Percentiles rank a stretch among this genome's conserved stretches.
Evolutionary conservation across 30 jellyfish, hydroid and myxozoan genomes (phyloP).

Genomic region (Hydractinia symbiolongicarpus): DNA sequence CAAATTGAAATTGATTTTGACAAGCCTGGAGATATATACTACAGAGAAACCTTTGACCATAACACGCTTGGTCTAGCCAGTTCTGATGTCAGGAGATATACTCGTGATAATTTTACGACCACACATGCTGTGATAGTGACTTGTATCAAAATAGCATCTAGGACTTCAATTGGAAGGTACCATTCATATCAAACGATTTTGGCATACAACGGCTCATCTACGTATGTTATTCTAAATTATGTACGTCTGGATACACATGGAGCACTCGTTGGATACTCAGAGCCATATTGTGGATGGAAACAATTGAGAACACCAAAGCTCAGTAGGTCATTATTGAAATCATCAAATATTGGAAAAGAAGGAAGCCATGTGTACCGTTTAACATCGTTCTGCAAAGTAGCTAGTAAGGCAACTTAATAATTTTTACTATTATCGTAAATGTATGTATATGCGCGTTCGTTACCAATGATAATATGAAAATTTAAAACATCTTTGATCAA

Average conservation of each 20-base stretch:
- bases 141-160: background rate
- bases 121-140: background rate
- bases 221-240: constrained; percentile 8
- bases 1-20: background rate
- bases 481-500: no score
- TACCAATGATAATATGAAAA: no score
- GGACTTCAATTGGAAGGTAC: background rate
- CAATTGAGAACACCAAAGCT: background rate
- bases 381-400: background rate
- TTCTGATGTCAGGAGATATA: background rate
- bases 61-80: background rate
- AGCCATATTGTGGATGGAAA: background rate
- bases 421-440: no score
- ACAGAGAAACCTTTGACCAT: background rate
- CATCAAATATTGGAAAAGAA: constrained; percentile 7
- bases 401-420: no score
- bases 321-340: background rate
- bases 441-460: no score
- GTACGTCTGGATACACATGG: background rate
- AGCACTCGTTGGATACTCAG: background rate
- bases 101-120: background rate
- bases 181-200: background rate
- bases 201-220: background rate
- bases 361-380: constrained; percentile 1
- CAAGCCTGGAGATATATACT: background rate